Evolutionary conservation across 2,113 vertebrate species (phyloP).

Genomic region (Chlorodrepanis virens): DNA sequence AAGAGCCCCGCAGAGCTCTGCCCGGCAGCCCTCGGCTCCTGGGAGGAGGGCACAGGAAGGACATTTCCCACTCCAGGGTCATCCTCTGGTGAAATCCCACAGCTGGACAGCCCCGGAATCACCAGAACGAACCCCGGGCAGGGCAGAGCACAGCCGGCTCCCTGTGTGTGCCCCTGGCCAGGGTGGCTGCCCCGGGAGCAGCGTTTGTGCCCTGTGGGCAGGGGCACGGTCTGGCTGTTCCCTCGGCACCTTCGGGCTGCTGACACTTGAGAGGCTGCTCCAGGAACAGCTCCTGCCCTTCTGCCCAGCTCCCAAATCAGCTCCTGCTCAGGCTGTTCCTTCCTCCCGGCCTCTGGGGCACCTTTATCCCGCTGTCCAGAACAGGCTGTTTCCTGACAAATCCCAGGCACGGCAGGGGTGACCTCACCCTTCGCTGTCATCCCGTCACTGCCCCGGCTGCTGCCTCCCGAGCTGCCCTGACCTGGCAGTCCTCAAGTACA

Average conservation of each 20-base stretch:
- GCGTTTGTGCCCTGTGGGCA: fast-evolving
- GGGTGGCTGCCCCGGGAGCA: fast-evolving
- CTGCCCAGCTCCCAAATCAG: background rate
- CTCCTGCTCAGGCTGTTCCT: background rate
- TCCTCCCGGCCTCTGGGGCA: background rate
- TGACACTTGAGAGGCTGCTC: background rate
- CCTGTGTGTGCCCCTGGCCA: background rate
- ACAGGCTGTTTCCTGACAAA: background rate
- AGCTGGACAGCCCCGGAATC: background rate
- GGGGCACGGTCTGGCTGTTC: background rate
- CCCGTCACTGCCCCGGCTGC: background rate
- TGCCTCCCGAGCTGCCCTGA: background rate
- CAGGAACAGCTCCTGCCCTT: background rate
- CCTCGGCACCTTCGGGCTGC: background rate
- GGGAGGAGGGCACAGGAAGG: fast-evolving
- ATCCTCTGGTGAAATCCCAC: background rate
- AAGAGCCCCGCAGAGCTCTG: fast-evolving
- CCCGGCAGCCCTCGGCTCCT: background rate
- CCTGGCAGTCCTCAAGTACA: background rate
- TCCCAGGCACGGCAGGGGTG: background rate
- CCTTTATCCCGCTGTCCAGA: background rate
- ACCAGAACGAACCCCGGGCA: fast-evolving
- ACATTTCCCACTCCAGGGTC: fast-evolving
- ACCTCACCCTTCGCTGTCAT: background rate
- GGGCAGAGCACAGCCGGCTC: background rate